Evolutionary conservation across 1,140 invertebrate species (phyloP), one percentile per base, ranked within the genome.

Genomic region (Bombus balteatus): DNA sequence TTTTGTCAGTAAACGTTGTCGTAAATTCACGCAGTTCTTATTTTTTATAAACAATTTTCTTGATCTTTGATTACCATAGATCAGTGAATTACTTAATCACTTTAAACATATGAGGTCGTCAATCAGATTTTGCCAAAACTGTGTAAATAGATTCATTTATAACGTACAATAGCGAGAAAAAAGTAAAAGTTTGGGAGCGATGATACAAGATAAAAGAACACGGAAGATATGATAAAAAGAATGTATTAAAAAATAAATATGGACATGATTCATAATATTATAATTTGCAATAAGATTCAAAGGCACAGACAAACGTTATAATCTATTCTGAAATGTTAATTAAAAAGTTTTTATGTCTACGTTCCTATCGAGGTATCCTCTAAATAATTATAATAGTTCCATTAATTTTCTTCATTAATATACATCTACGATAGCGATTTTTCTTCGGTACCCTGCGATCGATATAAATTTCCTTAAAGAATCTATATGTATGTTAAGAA

Each of bases 1-100:
- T 43, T 66, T 66, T 66, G 89, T 92, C 90, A 93, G 90, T 93
- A 92, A 92, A 93, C 90, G 88, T 93, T 92, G 88, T 92, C 82
- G 77, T 88, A 89, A 89, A 84, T 71, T n/a, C n/a, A 41, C 3
- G 3, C 8, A 9, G 18, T 13, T 39, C 1, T 79, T n/a, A 15
- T 41, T 77, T 34, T 41, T 18, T 32, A 15, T 3, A 18, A 73
- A 15, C 1, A 34, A 15, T 66, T 37, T 32, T 32, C 5, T 32
- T 53, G 47, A 5, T n/a, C 4, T n/a, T 62, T 28, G 12, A 28
- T 62, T 62, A n/a, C 9, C 10, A 28, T 62, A 62, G 0, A n/a
- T 13, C 59, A 13, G 59, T n/a, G 59, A n/a, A 62, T 53, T 22
- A 53, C 15, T 47, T 6, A 18, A 47, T 47, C 47, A 18, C 15